Percentiles rank a stretch among this genome's conserved stretches.
These are phyloP conservation scores for Odontophorus gujanensis DNA, from an alignment of 2,113 vertebrate species.

Conservation along the genomic window DNA sequence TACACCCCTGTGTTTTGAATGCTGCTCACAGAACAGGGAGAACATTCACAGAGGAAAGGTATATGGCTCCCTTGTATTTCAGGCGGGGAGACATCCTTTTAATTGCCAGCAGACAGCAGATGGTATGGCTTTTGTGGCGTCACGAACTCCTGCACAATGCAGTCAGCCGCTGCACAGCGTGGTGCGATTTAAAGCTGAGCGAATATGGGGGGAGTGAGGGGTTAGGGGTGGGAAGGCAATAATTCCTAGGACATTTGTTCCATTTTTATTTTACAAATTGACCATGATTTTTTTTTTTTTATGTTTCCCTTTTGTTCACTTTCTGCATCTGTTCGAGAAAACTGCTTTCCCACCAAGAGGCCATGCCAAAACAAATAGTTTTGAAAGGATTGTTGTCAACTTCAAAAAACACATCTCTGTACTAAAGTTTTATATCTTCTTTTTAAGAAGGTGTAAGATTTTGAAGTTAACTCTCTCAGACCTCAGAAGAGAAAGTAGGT, in stretches of 20 bases:
- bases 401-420: not conserved
- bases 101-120: constrained; percentile 15
- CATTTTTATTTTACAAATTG: not conserved
- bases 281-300: not conserved
- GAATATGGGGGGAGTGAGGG: not conserved
- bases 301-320: not conserved
- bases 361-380: not conserved
- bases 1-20: not conserved
- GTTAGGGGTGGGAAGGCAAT: not conserved
- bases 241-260: not conserved
- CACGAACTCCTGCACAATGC: not conserved
- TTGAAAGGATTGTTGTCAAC: not conserved
- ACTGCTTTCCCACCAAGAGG: not conserved
- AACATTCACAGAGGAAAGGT: not conserved
- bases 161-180: not conserved
- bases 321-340: not conserved
- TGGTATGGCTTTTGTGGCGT: constrained; percentile 17
- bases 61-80: not conserved
- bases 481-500: not conserved
- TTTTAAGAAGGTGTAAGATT: not conserved
- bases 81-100: not conserved
- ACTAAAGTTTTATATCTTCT: not conserved
- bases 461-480: not conserved
- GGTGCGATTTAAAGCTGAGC: not conserved
- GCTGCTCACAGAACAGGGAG: not conserved